Conservation (phyloP, 2,888 invertebrate genomes). For the Bombylius major region DNA sequence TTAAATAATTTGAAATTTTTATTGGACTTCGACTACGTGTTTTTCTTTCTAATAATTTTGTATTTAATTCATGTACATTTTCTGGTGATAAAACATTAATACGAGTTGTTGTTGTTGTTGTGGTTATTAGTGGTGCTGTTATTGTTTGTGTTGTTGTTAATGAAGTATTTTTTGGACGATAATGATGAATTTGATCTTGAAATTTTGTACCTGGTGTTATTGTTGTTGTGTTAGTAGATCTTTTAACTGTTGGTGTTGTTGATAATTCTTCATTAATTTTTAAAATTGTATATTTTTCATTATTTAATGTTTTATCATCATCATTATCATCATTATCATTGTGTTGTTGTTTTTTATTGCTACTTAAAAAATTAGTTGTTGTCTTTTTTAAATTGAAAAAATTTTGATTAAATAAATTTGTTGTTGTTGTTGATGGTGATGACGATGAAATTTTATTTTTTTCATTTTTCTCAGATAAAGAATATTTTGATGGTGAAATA, state of each 20-base stretch:
- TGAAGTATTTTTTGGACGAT: slow-evolving; percentile 2
- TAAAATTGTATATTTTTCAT: neutral
- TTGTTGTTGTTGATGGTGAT: neutral
- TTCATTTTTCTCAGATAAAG: neutral
- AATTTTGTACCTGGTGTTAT: neutral
- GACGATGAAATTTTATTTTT: neutral
- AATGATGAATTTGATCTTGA: slow-evolving; percentile 1
- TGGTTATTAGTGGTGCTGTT: neutral
- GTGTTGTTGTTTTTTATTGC: slow-evolving; percentile 5
- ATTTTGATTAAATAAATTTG: slow-evolving; percentile 12
- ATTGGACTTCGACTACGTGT: neutral
- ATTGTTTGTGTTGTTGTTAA: slow-evolving; percentile 16
- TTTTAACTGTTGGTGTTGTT: neutral
- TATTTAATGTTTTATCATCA: neutral
- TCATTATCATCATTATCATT: neutral
- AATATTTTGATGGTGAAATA: neutral
- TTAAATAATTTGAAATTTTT: neutral
- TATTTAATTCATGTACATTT: slow-evolving; percentile 30
- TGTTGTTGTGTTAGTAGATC: neutral
- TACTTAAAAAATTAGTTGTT: slow-evolving; percentile 6
- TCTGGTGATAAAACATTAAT: slow-evolving; percentile 33
- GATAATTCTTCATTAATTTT: neutral
- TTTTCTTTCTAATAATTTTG: slow-evolving; percentile 20
- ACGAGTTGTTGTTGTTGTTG: slow-evolving; percentile 16
- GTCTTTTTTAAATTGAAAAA: slow-evolving; percentile 14